These are phyloP conservation scores for Spodoptera litura DNA, from an alignment of 1,140 invertebrate species.

Conservation along the genomic window DNA sequence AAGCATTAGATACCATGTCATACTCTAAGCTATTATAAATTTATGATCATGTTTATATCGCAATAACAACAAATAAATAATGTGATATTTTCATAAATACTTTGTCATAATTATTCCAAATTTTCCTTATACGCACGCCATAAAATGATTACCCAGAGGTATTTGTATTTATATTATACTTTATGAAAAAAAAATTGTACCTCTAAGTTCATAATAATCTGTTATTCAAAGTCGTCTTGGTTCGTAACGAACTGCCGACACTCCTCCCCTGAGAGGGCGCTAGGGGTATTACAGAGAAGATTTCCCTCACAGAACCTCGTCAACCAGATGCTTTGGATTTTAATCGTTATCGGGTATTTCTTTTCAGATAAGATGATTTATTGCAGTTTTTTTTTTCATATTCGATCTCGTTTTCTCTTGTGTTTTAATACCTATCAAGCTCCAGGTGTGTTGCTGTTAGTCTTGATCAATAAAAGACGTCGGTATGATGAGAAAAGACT, in stretches of 20 bases:
- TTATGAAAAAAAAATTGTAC: not conserved
- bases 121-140: not conserved
- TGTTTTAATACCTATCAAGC: no score
- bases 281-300: not conserved
- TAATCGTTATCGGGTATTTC: conserved; percentile 35
- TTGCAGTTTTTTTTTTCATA: conserved; percentile 1
- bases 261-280: not conserved
- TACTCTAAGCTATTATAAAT: no score
- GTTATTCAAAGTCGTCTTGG: conserved; percentile 4
- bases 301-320: conserved; percentile 19
- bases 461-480: no score
- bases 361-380: conserved; percentile 21
- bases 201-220: conserved; percentile 8
- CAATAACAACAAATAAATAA: no score
- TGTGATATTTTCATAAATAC: not conserved
- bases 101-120: not conserved
- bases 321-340: conserved; percentile 31
- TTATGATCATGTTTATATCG: no score
- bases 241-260: conserved; percentile 28
- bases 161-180: not conserved
- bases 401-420: no score
- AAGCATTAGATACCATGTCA: no score
- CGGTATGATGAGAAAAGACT: no score
- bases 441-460: no score
- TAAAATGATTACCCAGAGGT: conserved; percentile 11